phyloP scores from a whole-genome alignment of 2,888 invertebrate species.

The Neoaliturus tenellus region DNA sequence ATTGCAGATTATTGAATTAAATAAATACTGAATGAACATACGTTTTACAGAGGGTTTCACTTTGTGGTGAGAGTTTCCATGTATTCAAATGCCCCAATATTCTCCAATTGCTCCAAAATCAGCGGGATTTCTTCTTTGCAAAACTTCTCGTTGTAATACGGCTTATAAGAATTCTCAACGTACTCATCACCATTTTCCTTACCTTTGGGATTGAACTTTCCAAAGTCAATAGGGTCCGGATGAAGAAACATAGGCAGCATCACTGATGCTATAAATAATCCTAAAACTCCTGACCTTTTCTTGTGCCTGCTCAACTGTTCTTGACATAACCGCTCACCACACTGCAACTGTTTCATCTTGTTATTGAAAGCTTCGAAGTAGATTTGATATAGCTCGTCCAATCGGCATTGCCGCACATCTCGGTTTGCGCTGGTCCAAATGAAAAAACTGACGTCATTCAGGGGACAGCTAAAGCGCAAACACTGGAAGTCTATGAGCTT shows the following conservation, averaged over 20 bases:
- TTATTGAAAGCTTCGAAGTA: slow-evolving; percentile 24
- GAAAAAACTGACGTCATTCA: slow-evolving; percentile 30
- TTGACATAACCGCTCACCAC: not conserved
- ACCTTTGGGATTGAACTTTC: not conserved
- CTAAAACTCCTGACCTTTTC: slow-evolving; percentile 3
- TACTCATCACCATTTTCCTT: not conserved
- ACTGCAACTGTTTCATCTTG: slow-evolving; percentile 6
- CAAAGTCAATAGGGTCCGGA: slow-evolving; percentile 9
- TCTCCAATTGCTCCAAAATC: not conserved
- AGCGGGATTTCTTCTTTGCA: not conserved
- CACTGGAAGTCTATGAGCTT: slow-evolving; percentile 46
- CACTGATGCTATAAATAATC: not conserved
- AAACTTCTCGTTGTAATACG: slow-evolving; percentile 4
- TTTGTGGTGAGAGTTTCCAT: not conserved
- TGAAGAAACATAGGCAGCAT: not conserved
- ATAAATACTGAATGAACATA: no score
- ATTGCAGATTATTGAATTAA: no score
- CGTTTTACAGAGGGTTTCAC: no score
- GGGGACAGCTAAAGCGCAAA: not conserved
- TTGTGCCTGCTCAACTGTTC: not conserved
- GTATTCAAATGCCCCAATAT: not conserved
- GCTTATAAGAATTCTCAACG: not conserved
- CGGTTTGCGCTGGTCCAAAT: slow-evolving; percentile 35
- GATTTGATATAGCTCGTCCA: slow-evolving; percentile 15
- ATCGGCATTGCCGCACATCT: not conserved